Percentiles rank a stretch among this genome's conserved stretches.
Evolutionary conservation across 2,888 invertebrate genomes (phyloP).

Genomic region (Volucella zonaria): DNA sequence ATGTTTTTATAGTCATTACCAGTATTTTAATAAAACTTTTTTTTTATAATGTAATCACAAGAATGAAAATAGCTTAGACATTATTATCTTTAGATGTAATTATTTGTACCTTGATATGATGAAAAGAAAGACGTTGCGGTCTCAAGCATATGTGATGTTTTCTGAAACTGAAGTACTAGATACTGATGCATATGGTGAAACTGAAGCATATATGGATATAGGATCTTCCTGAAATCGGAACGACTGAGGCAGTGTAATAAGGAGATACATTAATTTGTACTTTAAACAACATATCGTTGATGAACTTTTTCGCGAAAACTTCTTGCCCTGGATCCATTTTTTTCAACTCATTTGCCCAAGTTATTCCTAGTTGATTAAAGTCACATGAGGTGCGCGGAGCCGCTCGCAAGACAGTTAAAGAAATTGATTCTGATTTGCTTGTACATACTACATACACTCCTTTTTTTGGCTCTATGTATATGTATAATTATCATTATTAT

Average conservation of each 20-base stretch:
- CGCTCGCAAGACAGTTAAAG: neutral
- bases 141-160: neutral
- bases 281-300: neutral
- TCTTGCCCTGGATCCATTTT: neutral
- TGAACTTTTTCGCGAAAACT: neutral
- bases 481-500: neutral
- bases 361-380: constrained; percentile 11
- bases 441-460: too few relatives aligned
- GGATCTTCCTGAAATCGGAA: neutral
- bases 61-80: neutral
- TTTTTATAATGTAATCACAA: neutral
- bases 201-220: neutral
- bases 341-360: neutral
- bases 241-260: neutral
- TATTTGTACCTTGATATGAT: neutral
- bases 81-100: neutral
- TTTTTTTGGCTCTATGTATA: neutral
- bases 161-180: neutral
- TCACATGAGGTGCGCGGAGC: constrained; percentile 6
- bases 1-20: neutral
- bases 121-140: constrained; percentile 1
- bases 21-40: too few relatives aligned
- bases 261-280: neutral
- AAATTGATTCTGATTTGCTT: constrained; percentile 2
- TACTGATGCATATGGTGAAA: neutral